Conservation (phyloP, 2,113 vertebrate species). For the Synodontis membranacea region DNA sequence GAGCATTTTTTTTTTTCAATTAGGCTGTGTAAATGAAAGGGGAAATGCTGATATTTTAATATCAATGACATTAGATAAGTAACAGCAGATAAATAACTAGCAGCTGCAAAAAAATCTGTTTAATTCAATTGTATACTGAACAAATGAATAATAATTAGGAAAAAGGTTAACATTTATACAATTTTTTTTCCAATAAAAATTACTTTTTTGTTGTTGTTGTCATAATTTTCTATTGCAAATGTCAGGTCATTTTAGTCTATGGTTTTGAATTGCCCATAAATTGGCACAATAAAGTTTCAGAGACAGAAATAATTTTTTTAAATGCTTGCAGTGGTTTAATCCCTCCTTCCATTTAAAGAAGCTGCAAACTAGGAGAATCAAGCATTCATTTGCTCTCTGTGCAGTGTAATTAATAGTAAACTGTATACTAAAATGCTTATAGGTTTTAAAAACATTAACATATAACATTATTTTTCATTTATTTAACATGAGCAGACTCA, state of each 20-base stretch:
- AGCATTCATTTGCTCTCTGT: background rate
- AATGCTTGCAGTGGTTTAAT: background rate
- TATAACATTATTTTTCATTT: background rate
- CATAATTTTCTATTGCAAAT: background rate
- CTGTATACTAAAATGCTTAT: background rate
- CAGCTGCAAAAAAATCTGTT: background rate
- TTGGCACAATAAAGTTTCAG: background rate
- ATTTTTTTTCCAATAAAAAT: background rate
- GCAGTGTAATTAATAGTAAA: background rate
- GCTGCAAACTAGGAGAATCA: background rate
- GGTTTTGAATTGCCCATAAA: background rate
- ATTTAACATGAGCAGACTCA: background rate
- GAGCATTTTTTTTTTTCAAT: background rate
- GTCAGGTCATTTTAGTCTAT: background rate
- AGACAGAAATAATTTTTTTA: background rate
- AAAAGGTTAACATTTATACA: background rate
- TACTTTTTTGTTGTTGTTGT: background rate
- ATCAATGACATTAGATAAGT: background rate
- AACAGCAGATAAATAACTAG: constrained; percentile 1
- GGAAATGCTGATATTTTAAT: background rate
- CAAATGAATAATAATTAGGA: background rate
- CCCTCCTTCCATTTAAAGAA: background rate
- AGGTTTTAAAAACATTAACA: background rate
- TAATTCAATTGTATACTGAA: background rate
- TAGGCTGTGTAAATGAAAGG: background rate